Evolutionary conservation across 2,797 vertebrate species (phyloP).

Genomic region (Sebastes diaconus): DNA sequence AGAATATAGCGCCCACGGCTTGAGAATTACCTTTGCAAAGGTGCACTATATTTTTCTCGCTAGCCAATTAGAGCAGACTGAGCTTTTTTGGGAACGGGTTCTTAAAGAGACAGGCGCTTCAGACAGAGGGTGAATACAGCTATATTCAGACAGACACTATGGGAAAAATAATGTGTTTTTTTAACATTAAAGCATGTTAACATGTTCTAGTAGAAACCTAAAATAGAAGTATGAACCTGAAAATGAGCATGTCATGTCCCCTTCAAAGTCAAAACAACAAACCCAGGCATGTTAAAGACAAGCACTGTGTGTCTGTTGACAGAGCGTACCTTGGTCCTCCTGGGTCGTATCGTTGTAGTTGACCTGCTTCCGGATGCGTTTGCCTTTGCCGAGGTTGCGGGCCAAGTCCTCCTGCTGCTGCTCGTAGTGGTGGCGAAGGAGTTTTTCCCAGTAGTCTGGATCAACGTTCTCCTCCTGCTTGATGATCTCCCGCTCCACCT

Average conservation of each 20-base stretch:
- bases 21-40: too few relatives aligned
- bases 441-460: slow-evolving; percentile 99
- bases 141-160: neutral
- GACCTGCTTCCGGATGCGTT: slow-evolving; percentile 98
- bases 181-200: neutral
- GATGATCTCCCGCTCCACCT: slow-evolving; percentile 97
- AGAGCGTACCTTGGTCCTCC: slow-evolving; percentile 94
- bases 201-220: neutral
- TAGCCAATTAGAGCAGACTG: neutral
- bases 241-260: neutral
- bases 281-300: neutral
- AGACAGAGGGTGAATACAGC: neutral
- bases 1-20: too few relatives aligned
- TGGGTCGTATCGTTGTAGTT: slow-evolving; percentile 99
- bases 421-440: slow-evolving; percentile 96
- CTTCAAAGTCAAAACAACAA: neutral
- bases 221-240: neutral
- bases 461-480: slow-evolving; percentile 99
- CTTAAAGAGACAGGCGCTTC: too few relatives aligned
- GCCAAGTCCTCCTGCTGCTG: slow-evolving; percentile 99
- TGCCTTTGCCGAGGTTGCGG: slow-evolving; percentile 96
- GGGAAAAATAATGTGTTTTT: too few relatives aligned
- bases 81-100: neutral
- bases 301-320: neutral
- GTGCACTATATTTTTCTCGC: neutral